phyloP scores from a whole-genome alignment of 1,140 invertebrate species.

The Idris sp. region DNA sequence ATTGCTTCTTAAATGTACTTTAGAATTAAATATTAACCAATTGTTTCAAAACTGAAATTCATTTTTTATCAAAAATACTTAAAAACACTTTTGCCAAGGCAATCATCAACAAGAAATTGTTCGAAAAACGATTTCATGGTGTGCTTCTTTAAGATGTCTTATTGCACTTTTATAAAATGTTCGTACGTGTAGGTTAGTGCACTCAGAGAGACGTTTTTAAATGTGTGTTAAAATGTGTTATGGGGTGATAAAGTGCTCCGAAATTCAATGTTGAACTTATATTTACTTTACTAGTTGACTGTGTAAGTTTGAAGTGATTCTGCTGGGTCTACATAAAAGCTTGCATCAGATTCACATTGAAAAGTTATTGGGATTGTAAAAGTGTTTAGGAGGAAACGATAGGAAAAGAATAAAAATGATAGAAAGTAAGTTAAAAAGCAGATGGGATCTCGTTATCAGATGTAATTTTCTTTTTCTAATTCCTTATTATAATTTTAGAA shows the following conservation, averaged over 20 bases:
- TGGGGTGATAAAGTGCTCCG: constrained; percentile 36
- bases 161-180: constrained; percentile 36
- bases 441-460: constrained; percentile 10
- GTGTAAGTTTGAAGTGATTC: constrained; percentile 47
- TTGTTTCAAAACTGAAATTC: no score
- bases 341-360: constrained; percentile 33
- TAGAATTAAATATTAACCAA: no score
- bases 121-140: constrained; percentile 19
- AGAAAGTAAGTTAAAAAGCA: constrained; percentile 30
- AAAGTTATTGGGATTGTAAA: constrained; percentile 47
- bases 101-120: constrained; percentile 1
- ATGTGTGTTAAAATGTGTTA: constrained; percentile 47
- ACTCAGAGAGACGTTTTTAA: constrained; percentile 43
- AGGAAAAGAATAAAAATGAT: constrained; percentile 36
- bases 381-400: constrained; percentile 42
- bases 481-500: no score
- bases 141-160: constrained; percentile 24
- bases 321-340: constrained; percentile 45
- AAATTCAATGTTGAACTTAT: constrained; percentile 50
- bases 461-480: constrained; percentile 14
- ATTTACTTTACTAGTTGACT: constrained; percentile 49
- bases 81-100: constrained; percentile 15
- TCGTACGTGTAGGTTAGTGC: constrained; percentile 33
- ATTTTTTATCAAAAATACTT: not conserved
- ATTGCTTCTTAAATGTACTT: no score